Evolutionary conservation across 2,888 invertebrate genomes (phyloP).

Genomic region (Pelosia muscerda): DNA sequence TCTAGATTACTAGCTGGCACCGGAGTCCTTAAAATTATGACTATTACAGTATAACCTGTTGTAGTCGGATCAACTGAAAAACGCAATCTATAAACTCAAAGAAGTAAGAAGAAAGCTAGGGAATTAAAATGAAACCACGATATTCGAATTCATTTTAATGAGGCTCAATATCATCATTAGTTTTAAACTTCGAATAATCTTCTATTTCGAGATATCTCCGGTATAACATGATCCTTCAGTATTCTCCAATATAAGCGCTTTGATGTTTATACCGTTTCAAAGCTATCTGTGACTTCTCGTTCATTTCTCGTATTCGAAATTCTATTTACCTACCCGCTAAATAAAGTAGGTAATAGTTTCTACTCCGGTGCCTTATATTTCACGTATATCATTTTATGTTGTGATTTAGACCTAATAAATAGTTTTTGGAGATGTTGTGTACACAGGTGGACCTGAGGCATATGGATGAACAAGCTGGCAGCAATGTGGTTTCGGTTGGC

Average conservation of each 20-base stretch:
- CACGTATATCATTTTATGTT: slow-evolving; percentile 18
- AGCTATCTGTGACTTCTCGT: slow-evolving; percentile 22
- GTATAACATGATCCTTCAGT: slow-evolving; percentile 7
- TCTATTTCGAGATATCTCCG: slow-evolving; percentile 17
- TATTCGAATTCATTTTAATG: slow-evolving; percentile 16
- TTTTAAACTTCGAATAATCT: slow-evolving; percentile 20
- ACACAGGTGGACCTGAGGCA: slow-evolving; percentile 95
- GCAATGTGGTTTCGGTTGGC: slow-evolving; percentile 96
- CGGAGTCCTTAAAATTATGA: slow-evolving; percentile 30
- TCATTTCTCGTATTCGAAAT: slow-evolving; percentile 35
- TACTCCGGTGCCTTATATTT: slow-evolving; percentile 47
- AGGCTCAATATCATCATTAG: slow-evolving; percentile 19
- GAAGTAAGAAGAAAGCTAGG: slow-evolving; percentile 34
- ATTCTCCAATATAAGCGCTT: slow-evolving; percentile 19
- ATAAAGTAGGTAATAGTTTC: slow-evolving; percentile 20
- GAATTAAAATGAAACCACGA: slow-evolving; percentile 13
- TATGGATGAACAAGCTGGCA: slow-evolving; percentile 96
- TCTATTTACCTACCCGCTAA: slow-evolving; percentile 17
- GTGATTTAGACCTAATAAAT: slow-evolving; percentile 40
- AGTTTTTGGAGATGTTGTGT: slow-evolving; percentile 59
- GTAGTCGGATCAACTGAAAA: slow-evolving; percentile 23
- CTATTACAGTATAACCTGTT: slow-evolving; percentile 19
- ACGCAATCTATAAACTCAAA: slow-evolving; percentile 23
- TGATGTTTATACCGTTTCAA: slow-evolving; percentile 23
- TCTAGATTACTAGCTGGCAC: slow-evolving; percentile 33